Evolutionary conservation across 2,113 vertebrate genomes (phyloP).

Genomic region (Dicerorhinus sumatrensis): DNA sequence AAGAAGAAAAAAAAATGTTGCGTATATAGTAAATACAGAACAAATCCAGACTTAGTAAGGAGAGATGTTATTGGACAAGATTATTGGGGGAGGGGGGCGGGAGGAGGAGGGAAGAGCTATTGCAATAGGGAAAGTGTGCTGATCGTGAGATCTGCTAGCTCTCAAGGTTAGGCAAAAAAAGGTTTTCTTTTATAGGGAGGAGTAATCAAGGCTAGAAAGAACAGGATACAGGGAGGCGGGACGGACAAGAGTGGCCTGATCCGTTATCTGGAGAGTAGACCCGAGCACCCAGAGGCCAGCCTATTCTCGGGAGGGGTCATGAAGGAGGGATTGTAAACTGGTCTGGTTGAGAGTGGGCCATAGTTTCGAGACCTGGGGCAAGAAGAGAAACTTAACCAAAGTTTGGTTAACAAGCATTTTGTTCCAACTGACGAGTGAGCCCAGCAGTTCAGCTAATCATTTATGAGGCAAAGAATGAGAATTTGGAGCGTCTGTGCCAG

Average conservation of each 20-base stretch:
- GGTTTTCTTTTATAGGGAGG: background rate
- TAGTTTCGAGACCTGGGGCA: background rate
- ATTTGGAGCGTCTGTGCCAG: background rate
- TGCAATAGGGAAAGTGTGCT: background rate
- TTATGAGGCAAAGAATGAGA: background rate
- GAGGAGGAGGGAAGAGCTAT: background rate
- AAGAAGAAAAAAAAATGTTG: background rate
- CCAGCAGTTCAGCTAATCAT: background rate
- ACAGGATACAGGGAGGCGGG: no score
- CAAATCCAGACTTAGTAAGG: background rate
- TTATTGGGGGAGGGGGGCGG: background rate
- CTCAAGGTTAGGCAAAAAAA: background rate
- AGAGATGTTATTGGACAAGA: background rate
- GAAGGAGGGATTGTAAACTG: background rate
- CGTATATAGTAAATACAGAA: background rate
- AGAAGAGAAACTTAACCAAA: background rate
- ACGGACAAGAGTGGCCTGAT: background rate
- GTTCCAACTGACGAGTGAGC: background rate
- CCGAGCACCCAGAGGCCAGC: no score
- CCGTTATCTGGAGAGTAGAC: no score
- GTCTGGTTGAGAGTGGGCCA: background rate
- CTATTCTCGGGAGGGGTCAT: background rate
- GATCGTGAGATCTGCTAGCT: background rate
- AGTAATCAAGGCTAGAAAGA: background rate
- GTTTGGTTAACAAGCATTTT: background rate